Conservation (phyloP, 2,888 invertebrate species). For the Tuberolachnus salignus region DNA sequence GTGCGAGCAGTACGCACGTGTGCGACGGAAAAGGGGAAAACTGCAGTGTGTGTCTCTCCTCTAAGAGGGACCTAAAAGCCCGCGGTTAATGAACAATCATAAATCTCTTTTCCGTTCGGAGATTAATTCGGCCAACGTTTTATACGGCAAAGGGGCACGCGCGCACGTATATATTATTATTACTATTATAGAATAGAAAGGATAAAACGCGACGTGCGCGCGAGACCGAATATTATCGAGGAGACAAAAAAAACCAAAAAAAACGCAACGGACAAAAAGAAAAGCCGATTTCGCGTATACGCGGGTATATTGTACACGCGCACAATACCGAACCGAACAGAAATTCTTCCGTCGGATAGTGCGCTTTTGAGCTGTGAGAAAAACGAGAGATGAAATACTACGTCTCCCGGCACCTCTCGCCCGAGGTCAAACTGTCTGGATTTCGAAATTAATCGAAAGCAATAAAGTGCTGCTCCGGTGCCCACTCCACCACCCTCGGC, state of each 20-base stretch:
- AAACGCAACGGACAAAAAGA: conserved; percentile 12
- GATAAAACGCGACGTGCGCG: conserved; percentile 26
- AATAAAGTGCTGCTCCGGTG: conserved; percentile 53
- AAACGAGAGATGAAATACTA: conserved; percentile 4
- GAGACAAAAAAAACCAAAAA: conserved; percentile 18
- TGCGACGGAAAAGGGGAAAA: conserved; percentile 53
- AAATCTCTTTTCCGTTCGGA: conserved; percentile 58
- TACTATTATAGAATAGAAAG: conserved; percentile 48
- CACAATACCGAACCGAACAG: not conserved
- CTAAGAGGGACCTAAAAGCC: conserved; percentile 54
- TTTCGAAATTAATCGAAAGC: conserved; percentile 56
- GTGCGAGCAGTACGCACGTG: conserved; percentile 20
- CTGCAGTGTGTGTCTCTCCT: conserved; percentile 13
- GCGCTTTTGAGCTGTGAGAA: conserved; percentile 22
- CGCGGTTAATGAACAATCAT: conserved; percentile 58
- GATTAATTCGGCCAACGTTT: conserved; percentile 47
- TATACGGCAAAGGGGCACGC: not conserved
- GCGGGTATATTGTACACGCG: too few relatives aligned
- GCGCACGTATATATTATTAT: not conserved
- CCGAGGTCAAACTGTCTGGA: conserved; percentile 48
- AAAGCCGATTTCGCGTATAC: conserved; percentile 40
- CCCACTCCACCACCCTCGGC: too few relatives aligned
- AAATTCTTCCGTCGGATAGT: too few relatives aligned
- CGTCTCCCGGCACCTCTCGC: not conserved
- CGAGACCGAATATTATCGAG: not conserved